These are phyloP conservation scores for Leuctra nigra DNA, from an alignment of 2,888 invertebrate species.

Conservation along the genomic window DNA sequence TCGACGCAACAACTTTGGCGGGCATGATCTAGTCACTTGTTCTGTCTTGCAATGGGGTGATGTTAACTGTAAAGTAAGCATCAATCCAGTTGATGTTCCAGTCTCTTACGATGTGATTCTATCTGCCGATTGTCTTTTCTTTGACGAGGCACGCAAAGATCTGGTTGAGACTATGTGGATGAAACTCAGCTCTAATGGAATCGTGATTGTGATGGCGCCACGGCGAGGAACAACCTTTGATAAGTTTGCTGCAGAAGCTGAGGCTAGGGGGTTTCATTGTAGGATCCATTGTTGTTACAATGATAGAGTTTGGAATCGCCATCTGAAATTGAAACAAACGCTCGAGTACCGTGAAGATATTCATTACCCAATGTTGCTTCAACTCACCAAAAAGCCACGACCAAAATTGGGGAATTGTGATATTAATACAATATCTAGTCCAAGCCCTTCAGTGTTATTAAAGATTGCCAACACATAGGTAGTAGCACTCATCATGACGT, in stretches of 20 bases:
- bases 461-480: not conserved
- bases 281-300: constrained; percentile 55
- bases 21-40: constrained; percentile 35
- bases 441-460: not conserved
- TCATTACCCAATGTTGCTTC: constrained; percentile 63
- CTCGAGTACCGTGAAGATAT: constrained; percentile 60
- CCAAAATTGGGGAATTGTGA: not conserved
- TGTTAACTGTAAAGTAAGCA: constrained; percentile 22
- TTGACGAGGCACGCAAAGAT: constrained; percentile 62
- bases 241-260: constrained; percentile 57
- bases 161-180: constrained; percentile 61
- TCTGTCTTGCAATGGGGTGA: constrained; percentile 49
- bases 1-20: constrained; percentile 52
- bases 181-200: constrained; percentile 52
- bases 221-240: constrained; percentile 63
- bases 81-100: constrained; percentile 3
- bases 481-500: constrained; percentile 1
- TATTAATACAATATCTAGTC: not conserved
- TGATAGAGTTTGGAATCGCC: constrained; percentile 59
- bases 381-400: constrained; percentile 46
- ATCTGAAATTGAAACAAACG: constrained; percentile 52
- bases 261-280: constrained; percentile 51
- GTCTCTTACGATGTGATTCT: constrained; percentile 58
- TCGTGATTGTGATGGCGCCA: constrained; percentile 71
- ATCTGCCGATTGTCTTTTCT: constrained; percentile 74